Percentiles rank a stretch among this genome's conserved stretches.
Conservation (phyloP, 2,797 vertebrate species). For the Artibeus lituratus region DNA sequence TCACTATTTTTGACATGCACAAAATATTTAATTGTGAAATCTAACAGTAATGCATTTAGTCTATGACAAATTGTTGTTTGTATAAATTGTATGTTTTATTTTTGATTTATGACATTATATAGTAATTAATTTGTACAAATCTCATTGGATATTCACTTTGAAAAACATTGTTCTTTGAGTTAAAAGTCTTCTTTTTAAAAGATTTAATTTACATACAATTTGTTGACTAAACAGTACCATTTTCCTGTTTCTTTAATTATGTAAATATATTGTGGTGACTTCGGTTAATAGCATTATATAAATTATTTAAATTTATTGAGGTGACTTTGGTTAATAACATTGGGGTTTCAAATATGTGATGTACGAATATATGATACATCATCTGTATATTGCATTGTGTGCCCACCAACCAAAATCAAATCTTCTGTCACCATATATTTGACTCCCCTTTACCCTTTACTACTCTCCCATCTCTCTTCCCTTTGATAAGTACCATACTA, state of each 20-base stretch:
- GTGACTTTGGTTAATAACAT: neutral
- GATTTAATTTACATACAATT: slow-evolving; percentile 66
- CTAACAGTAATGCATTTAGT: slow-evolving; percentile 46
- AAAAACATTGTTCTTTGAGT: slow-evolving; percentile 62
- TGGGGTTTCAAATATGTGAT: too few relatives aligned
- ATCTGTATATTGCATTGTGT: neutral
- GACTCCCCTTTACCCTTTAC: neutral
- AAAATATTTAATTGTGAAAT: slow-evolving; percentile 73
- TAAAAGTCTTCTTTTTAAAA: slow-evolving; percentile 20
- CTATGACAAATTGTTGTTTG: slow-evolving; percentile 71
- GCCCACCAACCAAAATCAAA: neutral
- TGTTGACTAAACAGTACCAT: neutral
- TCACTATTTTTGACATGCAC: slow-evolving; percentile 70
- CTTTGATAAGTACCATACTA: neutral
- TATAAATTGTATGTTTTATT: neutral
- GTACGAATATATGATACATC: neutral
- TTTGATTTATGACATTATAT: slow-evolving; percentile 63
- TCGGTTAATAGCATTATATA: neutral
- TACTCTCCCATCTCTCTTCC: neutral
- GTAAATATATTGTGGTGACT: neutral
- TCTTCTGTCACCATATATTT: neutral
- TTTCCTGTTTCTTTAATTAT: neutral
- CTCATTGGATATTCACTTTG: slow-evolving; percentile 55
- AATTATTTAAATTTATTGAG: neutral
- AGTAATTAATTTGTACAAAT: slow-evolving; percentile 72